Percentiles rank a stretch among this genome's conserved stretches.
phyloP scores from a whole-genome alignment of 2,888 invertebrate species.

The Monopis laevigella region DNA sequence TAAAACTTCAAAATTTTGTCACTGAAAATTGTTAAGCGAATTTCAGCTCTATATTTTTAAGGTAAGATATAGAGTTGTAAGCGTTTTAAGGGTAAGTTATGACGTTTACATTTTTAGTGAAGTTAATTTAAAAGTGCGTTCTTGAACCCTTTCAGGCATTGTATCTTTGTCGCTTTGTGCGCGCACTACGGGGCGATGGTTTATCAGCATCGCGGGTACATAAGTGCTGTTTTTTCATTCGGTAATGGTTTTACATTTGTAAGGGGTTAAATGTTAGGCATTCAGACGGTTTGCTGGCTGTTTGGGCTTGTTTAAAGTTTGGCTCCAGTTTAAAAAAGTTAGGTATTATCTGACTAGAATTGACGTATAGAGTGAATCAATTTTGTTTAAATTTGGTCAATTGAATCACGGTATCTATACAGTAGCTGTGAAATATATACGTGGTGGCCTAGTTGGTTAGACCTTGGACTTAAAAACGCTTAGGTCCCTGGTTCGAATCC shows the following conservation, averaged over 20 bases:
- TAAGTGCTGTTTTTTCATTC: constrained; percentile 69
- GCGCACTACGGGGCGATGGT: constrained; percentile 65
- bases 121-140: constrained; percentile 68
- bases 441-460: no score
- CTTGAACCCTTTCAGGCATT: constrained; percentile 69
- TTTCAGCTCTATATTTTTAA: constrained; percentile 13
- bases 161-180: constrained; percentile 68
- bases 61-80: constrained; percentile 29
- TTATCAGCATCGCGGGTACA: constrained; percentile 66
- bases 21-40: background rate
- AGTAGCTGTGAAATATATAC: no score
- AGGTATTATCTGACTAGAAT: no score
- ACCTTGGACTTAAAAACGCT: no score
- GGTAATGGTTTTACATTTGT: constrained; percentile 68
- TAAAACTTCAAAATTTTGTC: constrained; percentile 31
- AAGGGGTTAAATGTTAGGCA: constrained; percentile 68
- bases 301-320: no score
- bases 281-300: constrained; percentile 49
- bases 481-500: no score
- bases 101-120: constrained; percentile 33
- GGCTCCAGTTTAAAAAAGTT: no score
- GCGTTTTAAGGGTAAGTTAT: constrained; percentile 26
- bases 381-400: no score
- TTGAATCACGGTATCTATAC: no score
- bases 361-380: no score